phyloP scores from a whole-genome alignment of 2,113 vertebrate genomes.

The Chitala chitala region DNA sequence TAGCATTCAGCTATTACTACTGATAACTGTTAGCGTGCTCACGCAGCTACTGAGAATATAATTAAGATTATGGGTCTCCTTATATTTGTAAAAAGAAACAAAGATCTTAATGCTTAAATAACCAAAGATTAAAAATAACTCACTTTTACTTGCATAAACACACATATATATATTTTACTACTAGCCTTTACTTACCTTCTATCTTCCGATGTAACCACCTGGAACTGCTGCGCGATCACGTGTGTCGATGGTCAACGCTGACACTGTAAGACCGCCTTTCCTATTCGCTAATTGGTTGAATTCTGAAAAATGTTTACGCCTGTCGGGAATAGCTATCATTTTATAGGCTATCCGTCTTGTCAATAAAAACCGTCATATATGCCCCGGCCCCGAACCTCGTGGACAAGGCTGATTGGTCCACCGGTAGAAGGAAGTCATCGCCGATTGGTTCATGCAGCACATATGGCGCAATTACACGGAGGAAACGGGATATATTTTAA shows the following conservation, averaged over 20 bases:
- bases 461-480: constrained; percentile 13
- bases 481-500: constrained; percentile 11
- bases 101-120: neutral
- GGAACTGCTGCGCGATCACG: constrained; percentile 48
- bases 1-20: constrained; percentile 5
- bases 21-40: neutral
- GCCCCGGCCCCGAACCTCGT: constrained; percentile 59
- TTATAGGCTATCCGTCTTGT: constrained; percentile 30
- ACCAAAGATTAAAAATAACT: neutral
- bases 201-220: constrained; percentile 40
- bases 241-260: constrained; percentile 34
- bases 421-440: constrained; percentile 32
- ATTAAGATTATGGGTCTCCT: neutral
- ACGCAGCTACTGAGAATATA: neutral
- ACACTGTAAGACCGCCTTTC: constrained; percentile 29
- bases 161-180: constrained; percentile 18
- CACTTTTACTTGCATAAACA: neutral
- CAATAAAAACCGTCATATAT: constrained; percentile 25
- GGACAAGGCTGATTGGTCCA: constrained; percentile 63
- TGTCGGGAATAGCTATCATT: neutral
- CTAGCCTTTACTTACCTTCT: constrained; percentile 42
- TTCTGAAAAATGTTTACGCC: neutral
- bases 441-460: constrained; percentile 45
- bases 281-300: constrained; percentile 44
- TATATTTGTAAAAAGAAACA: neutral